A percentile compares a stretch with the other conserved stretches of the same genome.
Evolutionary conservation across 2,888 invertebrate species (phyloP).

Genomic region (Sussaba pulchella): DNA sequence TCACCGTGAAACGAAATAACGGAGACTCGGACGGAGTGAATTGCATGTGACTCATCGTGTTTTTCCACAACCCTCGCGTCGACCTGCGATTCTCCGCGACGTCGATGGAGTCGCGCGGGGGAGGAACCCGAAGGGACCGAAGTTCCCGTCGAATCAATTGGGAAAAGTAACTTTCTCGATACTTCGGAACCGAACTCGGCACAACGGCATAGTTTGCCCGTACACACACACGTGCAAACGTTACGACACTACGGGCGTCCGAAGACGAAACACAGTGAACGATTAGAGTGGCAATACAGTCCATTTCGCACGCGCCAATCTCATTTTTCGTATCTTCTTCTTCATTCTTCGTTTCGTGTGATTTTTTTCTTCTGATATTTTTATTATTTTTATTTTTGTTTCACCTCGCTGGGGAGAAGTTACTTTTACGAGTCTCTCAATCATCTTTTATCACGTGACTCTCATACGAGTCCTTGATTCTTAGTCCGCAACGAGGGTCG

Average conservation of each 20-base stretch:
- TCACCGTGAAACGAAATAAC: no score
- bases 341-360: not conserved
- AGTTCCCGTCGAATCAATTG: slow-evolving; percentile 37
- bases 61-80: not conserved
- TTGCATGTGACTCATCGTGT: slow-evolving; percentile 12
- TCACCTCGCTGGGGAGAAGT: not conserved
- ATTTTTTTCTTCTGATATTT: not conserved
- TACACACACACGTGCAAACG: slow-evolving; percentile 5
- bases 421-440: not conserved
- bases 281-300: slow-evolving; percentile 16
- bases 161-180: slow-evolving; percentile 42
- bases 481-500: no score
- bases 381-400: no score
- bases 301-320: slow-evolving; percentile 4
- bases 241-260: not conserved
- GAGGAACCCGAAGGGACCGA: slow-evolving; percentile 14
- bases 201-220: not conserved
- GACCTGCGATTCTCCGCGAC: not conserved
- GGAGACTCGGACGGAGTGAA: no score
- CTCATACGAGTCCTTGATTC: no score
- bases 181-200: slow-evolving; percentile 3
- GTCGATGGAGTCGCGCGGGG: not conserved
- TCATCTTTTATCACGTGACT: not conserved
- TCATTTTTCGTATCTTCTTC: not conserved
- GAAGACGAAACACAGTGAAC: slow-evolving; percentile 24